Percentiles rank a stretch among this genome's conserved stretches.
phyloP scores from a whole-genome alignment of 2,888 invertebrate species.

The Cryptocephalus moraei region DNA sequence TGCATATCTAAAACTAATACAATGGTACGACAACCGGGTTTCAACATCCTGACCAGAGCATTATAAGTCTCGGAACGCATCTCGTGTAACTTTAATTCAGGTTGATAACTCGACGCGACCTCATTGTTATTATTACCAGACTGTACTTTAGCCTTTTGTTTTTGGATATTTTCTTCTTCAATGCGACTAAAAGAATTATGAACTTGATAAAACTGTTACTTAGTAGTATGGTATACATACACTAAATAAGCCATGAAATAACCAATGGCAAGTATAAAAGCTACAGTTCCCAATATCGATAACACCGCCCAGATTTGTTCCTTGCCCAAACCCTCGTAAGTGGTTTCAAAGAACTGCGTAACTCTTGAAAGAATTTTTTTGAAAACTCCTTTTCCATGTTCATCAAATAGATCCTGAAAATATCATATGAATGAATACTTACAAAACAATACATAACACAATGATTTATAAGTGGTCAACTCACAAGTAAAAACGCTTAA shows the following conservation, averaged over 20 bases:
- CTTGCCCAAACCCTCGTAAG: constrained; percentile 60
- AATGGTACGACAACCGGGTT: constrained; percentile 92
- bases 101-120: constrained; percentile 31
- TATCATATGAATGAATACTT: not conserved
- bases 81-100: constrained; percentile 81
- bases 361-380: constrained; percentile 57
- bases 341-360: constrained; percentile 57
- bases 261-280: constrained; percentile 68
- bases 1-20: constrained; percentile 83
- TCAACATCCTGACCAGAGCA: constrained; percentile 80
- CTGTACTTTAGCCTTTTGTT: constrained; percentile 41
- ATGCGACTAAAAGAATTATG: constrained; percentile 28
- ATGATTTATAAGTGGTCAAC: not conserved
- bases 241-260: constrained; percentile 80
- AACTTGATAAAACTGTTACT: not conserved
- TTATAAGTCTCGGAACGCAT: constrained; percentile 91
- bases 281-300: constrained; percentile 66
- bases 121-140: constrained; percentile 32
- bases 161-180: constrained; percentile 49
- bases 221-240: constrained; percentile 34
- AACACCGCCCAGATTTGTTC: constrained; percentile 71
- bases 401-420: constrained; percentile 63
- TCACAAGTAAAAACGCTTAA: not conserved
- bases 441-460: not conserved
- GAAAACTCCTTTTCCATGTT: constrained; percentile 63